Evolutionary conservation across 2,113 vertebrate genomes (phyloP), one percentile per base, ranked within the genome.

Genomic region (Lamprotornis superbus): DNA sequence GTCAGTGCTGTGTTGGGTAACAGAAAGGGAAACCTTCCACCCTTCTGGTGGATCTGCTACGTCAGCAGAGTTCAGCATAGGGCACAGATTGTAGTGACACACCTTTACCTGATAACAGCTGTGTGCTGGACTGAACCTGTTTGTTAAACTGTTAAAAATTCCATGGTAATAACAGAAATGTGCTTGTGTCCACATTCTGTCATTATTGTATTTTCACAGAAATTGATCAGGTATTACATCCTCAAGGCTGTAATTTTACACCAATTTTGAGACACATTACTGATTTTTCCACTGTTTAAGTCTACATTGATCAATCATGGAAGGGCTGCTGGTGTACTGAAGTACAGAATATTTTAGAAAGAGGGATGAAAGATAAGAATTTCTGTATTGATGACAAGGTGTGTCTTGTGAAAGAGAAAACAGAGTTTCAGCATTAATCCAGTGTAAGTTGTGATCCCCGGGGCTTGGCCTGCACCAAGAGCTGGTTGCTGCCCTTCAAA

Each of bases 31-130:
- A 55, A 22, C 15, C 28, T 60, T 33, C 28, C 22, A 24, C 10
- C 10, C 23, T 23, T 27, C 14, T 56, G n/a, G 33, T 16, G 11
- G 10, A 27, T 4, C 5, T 75, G 67, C 40, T 33, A 0, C 19
- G 23, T 39, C 1, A n/a, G n/a, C n/a, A n/a, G 2, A 39, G 47
- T 21, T 73, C 31, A 25, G 24, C 24, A 27, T 15, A 49, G 49
- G 2, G 4, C 28, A 3, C 3, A 15, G 27, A 4, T 13, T 19
- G n/a, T 15, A 11, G 18, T 60, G 25, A 44, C 2, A 3, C 10
- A 16, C 61, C 31, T 65, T 31, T 33, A 13, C 15, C 15, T 14
- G 22, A 3, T 28, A 53, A 9, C 17, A 55, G 0, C 5, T 46
- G 5, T 16, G 10, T 49, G 49, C 46, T 46, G 55, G 19, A n/a